These are phyloP conservation scores for Hippopotamyrus pictus DNA, from an alignment of 2,797 vertebrate genomes.

Conservation along the genomic window DNA sequence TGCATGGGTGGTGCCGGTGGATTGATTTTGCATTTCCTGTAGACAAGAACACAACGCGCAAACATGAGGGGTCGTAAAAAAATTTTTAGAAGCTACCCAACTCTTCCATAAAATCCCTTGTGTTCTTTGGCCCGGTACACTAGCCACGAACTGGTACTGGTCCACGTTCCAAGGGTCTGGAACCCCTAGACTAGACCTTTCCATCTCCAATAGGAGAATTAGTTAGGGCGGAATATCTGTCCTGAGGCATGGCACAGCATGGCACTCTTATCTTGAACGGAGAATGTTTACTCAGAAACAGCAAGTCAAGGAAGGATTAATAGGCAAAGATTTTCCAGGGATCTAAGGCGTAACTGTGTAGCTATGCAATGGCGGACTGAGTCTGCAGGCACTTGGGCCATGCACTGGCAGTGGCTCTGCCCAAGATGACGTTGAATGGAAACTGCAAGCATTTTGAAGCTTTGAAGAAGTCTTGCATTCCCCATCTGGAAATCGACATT, in stretches of 20 bases:
- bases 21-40: not conserved
- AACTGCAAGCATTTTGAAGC: slow-evolving; percentile 35
- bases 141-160: not conserved
- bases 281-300: slow-evolving; percentile 55
- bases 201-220: not conserved
- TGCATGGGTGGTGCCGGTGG: not conserved
- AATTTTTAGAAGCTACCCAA: not conserved
- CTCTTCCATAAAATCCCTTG: not conserved
- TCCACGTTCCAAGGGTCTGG: not conserved
- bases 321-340: slow-evolving; percentile 44
- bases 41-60: not conserved
- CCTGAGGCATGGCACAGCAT: not conserved
- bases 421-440: slow-evolving; percentile 42
- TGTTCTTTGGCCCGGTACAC: not conserved
- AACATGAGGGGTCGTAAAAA: not conserved
- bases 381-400: slow-evolving; percentile 29
- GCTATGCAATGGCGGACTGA: slow-evolving; percentile 37
- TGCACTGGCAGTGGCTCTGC: slow-evolving; percentile 48
- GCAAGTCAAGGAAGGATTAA: slow-evolving; percentile 44
- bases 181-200: not conserved
- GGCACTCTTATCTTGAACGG: slow-evolving; percentile 13
- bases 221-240: not conserved
- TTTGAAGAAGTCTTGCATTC: slow-evolving; percentile 46
- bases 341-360: slow-evolving; percentile 41
- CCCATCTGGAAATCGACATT: slow-evolving; percentile 39